Evolutionary conservation across 1,140 invertebrate genomes (phyloP).

Genomic region (Pemphigus obesinymphae): DNA sequence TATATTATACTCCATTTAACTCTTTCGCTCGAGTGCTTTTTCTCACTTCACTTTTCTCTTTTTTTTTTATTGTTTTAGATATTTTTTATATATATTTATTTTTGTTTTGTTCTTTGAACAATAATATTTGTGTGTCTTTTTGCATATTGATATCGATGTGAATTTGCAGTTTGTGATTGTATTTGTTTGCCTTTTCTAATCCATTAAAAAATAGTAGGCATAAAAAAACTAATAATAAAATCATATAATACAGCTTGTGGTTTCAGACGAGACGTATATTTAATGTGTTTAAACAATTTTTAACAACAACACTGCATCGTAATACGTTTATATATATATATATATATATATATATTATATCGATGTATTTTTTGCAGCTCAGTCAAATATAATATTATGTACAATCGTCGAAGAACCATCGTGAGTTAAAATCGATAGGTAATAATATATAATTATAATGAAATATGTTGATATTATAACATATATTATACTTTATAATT

Average conservation of each 20-base stretch:
- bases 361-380: neutral
- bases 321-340: neutral
- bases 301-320: neutral
- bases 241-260: constrained; percentile 4
- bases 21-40: constrained; percentile 41
- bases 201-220: neutral
- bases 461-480: no score
- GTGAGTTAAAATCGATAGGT: neutral
- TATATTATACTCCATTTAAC: constrained; percentile 28
- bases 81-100: constrained; percentile 37
- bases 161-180: constrained; percentile 37
- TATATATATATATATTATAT: no score
- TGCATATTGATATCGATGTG: constrained; percentile 39
- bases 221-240: neutral
- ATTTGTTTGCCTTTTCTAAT: constrained; percentile 29
- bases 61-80: constrained; percentile 29
- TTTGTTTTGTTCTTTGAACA: constrained; percentile 26
- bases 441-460: no score
- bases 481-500: no score
- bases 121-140: constrained; percentile 39
- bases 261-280: neutral
- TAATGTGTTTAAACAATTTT: neutral
- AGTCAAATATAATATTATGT: neutral
- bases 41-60: constrained; percentile 39
- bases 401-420: neutral